Percentiles rank a stretch among this genome's conserved stretches.
These are phyloP conservation scores for Drosophila kohkoa DNA, from an alignment of 1,140 invertebrate species.

Conservation along the genomic window DNA sequence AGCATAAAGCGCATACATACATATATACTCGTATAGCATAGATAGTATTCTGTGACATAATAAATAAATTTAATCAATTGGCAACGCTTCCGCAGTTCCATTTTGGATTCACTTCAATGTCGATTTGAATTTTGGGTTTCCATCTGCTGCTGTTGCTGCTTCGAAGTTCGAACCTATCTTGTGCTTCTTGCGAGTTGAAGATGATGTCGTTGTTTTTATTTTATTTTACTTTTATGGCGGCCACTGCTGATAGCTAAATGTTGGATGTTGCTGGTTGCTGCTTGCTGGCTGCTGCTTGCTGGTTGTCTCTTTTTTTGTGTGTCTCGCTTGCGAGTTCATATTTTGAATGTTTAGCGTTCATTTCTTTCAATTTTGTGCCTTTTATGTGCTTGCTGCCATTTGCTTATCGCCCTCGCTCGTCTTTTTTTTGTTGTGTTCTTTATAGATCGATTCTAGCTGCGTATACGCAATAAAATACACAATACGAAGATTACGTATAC, in stretches of 20 bases:
- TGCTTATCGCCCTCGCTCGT: slow-evolving; percentile 29
- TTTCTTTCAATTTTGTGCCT: slow-evolving; percentile 41
- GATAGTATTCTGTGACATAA: slow-evolving; percentile 50
- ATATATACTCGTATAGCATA: too few species aligned
- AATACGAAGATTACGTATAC: slow-evolving; percentile 7
- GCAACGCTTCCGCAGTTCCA: slow-evolving; percentile 31
- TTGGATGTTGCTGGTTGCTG: slow-evolving; percentile 4
- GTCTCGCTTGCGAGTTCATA: slow-evolving; percentile 30
- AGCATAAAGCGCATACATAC: slow-evolving; percentile 43
- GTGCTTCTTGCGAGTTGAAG: slow-evolving; percentile 35
- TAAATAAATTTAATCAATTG: slow-evolving; percentile 78
- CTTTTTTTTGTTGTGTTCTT: slow-evolving; percentile 8
- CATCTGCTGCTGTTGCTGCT: slow-evolving; percentile 17
- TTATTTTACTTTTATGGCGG: slow-evolving; percentile 20
- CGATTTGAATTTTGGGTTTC: slow-evolving; percentile 42
- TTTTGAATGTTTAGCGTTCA: slow-evolving; percentile 40
- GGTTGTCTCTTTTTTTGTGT: background rate
- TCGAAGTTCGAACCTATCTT: slow-evolving; percentile 36
- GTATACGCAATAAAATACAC: slow-evolving; percentile 8
- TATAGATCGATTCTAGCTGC: slow-evolving; percentile 1
- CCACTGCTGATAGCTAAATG: slow-evolving; percentile 13
- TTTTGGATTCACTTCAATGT: slow-evolving; percentile 17
- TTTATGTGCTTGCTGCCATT: slow-evolving; percentile 35
- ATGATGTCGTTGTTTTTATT: slow-evolving; percentile 17
- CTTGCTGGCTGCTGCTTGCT: background rate